Conservation (phyloP, 2,888 invertebrate species). For the Epicampocera succincta region DNA sequence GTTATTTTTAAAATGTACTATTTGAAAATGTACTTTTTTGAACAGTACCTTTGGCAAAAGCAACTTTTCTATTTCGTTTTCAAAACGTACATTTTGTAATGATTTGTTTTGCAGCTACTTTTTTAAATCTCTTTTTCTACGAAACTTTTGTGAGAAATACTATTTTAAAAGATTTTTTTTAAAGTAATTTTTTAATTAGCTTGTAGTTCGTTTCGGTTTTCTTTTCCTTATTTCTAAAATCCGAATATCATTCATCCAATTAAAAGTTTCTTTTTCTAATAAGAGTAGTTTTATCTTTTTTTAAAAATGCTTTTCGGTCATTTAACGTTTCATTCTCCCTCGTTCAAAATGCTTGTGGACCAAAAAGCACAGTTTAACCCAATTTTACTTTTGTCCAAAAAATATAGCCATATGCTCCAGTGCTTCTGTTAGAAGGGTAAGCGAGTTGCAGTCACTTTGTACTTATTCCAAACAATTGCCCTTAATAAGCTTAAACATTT, state of each 20-base stretch:
- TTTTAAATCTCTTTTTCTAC: too few species aligned
- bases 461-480: constrained; percentile 64
- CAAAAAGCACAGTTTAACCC: constrained; percentile 36
- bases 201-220: too few species aligned
- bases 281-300: not conserved
- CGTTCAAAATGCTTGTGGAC: not conserved
- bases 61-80: too few species aligned
- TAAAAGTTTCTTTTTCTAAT: constrained; percentile 11
- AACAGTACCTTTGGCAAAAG: too few species aligned
- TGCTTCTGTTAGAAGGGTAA: constrained; percentile 22
- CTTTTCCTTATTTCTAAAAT: too few species aligned
- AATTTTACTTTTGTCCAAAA: constrained; percentile 8
- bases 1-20: too few species aligned
- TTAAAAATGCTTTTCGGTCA: not conserved
- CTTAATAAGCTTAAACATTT: constrained; percentile 56
- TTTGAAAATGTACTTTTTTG: too few species aligned
- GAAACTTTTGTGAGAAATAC: too few species aligned
- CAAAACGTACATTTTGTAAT: too few species aligned
- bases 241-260: constrained; percentile 15
- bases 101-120: too few species aligned
- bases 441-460: constrained; percentile 47
- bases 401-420: not conserved
- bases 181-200: not conserved
- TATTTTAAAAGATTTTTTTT: too few species aligned
- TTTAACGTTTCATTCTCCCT: not conserved